These are phyloP conservation scores for Charaxes varanes DNA, from an alignment of 1,140 invertebrate species.

Conservation along the genomic window DNA sequence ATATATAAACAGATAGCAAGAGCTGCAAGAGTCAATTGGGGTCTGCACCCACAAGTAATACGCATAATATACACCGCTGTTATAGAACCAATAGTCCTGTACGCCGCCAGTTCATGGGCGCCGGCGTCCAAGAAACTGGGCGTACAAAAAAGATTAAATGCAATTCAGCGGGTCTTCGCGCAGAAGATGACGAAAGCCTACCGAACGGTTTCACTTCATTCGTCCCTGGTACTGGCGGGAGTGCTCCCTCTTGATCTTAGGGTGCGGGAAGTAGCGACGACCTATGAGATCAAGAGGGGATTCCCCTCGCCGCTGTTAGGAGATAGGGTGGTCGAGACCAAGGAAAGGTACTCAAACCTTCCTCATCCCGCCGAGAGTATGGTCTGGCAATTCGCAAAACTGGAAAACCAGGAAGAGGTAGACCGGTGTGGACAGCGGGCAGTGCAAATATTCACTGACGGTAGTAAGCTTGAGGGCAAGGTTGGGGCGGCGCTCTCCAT, in stretches of 20 bases:
- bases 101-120: background rate
- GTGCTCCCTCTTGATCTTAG: background rate
- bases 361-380: slow-evolving; percentile 11
- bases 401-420: background rate
- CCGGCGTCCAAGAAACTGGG: background rate
- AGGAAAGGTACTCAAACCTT: background rate
- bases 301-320: background rate
- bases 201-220: background rate
- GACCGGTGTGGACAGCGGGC: background rate
- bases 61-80: background rate
- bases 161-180: background rate
- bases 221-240: background rate
- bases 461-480: slow-evolving; percentile 12
- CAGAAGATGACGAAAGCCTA: background rate
- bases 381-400: background rate
- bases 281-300: background rate
- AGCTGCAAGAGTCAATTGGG: background rate
- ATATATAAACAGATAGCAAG: background rate
- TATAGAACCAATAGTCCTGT: background rate
- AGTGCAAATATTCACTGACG: slow-evolving; percentile 7
- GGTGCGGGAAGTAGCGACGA: background rate
- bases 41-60: background rate
- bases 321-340: slow-evolving; percentile 15
- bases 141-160: background rate
- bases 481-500: slow-evolving; percentile 11